phyloP scores from a whole-genome alignment of 2,888 invertebrate species.

The Tineola bisselliella region DNA sequence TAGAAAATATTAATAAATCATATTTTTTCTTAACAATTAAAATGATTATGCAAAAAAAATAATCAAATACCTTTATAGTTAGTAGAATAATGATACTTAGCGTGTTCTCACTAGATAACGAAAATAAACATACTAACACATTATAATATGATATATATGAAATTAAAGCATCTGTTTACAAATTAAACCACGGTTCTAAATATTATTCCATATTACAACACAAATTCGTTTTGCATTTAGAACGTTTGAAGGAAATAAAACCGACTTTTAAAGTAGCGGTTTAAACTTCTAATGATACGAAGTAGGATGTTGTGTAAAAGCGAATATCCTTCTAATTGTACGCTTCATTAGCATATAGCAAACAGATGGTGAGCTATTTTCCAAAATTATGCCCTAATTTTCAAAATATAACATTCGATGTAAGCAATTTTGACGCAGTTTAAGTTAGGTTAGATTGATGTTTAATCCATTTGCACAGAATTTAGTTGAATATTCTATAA shows the following conservation, averaged over 20 bases:
- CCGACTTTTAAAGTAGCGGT: not conserved
- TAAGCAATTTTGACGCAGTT: not conserved
- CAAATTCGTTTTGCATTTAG: not conserved
- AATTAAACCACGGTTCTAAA: not conserved
- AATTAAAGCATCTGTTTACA: not conserved
- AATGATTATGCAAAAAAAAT: too few species aligned
- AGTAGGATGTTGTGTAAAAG: not conserved
- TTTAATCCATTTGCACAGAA: too few species aligned
- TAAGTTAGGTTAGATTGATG: too few species aligned
- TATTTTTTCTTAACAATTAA: too few species aligned
- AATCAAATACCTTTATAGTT: not conserved
- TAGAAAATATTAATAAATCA: too few species aligned
- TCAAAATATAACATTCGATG: not conserved
- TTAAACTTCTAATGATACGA: not conserved
- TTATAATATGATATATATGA: not conserved
- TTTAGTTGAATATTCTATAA: too few species aligned
- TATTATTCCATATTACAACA: not conserved
- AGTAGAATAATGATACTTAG: not conserved
- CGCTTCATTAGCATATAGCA: slow-evolving; percentile 8
- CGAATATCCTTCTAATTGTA: slow-evolving; percentile 2
- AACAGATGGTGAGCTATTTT: slow-evolving; percentile 11
- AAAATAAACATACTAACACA: not conserved
- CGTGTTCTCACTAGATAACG: slow-evolving; percentile 7
- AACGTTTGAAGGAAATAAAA: not conserved
- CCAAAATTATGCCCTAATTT: slow-evolving; percentile 1